phyloP scores from a whole-genome alignment of 2,113 vertebrate genomes.

The Ahaetulla prasina region DNA sequence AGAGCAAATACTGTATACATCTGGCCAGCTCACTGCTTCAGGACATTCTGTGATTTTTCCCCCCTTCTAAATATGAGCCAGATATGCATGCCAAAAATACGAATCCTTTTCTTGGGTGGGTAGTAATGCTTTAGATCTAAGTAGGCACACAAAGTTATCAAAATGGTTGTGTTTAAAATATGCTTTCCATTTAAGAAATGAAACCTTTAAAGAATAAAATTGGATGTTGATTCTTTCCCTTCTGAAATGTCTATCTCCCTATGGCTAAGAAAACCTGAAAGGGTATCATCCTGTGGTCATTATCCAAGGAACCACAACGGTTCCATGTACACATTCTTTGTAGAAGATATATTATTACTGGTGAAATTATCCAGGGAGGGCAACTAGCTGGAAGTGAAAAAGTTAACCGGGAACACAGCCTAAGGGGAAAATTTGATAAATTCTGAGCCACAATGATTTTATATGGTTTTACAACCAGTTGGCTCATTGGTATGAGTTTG shows the following conservation, averaged over 20 bases:
- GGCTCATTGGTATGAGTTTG: slow-evolving; percentile 65
- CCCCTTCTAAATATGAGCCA: not conserved
- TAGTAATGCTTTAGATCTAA: not conserved
- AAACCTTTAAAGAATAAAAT: not conserved
- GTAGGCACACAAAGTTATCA: not conserved
- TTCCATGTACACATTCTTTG: not conserved
- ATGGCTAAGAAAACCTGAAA: not conserved
- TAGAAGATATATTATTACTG: not conserved
- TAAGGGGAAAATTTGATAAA: slow-evolving; percentile 38
- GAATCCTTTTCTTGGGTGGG: not conserved
- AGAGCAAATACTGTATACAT: not conserved
- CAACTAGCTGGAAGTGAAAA: not conserved
- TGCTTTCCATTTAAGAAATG: not conserved
- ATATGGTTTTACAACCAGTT: slow-evolving; percentile 60
- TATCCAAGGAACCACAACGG: not conserved
- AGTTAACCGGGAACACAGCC: slow-evolving; percentile 4
- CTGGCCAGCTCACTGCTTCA: not conserved
- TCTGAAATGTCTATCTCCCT: not conserved
- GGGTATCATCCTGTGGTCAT: not conserved
- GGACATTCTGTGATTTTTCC: not conserved
- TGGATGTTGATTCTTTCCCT: no score
- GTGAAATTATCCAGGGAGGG: not conserved
- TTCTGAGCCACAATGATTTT: slow-evolving; percentile 47
- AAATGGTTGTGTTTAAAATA: not conserved
- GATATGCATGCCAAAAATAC: not conserved